Percentiles rank a stretch among this genome's conserved stretches.
phyloP scores from a whole-genome alignment of 2,113 vertebrate genomes.

The Hucho hucho region DNA sequence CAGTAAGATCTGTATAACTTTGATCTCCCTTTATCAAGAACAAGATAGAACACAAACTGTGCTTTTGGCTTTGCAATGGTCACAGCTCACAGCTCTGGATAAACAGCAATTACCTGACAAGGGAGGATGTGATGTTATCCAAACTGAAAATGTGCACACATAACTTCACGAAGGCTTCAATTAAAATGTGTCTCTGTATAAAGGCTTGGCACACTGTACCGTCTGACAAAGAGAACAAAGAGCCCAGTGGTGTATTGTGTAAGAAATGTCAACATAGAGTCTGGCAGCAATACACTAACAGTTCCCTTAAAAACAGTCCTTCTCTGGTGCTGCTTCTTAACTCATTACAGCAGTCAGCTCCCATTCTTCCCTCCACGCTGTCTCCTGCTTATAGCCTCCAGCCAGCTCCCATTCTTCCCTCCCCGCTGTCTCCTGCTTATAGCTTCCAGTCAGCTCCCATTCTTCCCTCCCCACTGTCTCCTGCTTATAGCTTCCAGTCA shows the following conservation, averaged over 20 bases:
- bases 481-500: neutral
- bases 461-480: neutral
- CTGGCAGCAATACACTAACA: neutral
- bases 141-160: neutral
- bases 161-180: neutral
- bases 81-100: too few species aligned
- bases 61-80: too few species aligned
- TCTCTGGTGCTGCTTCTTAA: neutral
- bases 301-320: neutral
- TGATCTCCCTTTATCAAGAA: too few species aligned
- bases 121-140: too few species aligned
- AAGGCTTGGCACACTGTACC: neutral
- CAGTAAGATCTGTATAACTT: too few species aligned
- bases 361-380: too few species aligned
- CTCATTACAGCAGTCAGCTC: too few species aligned
- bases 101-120: too few species aligned
- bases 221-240: conserved; percentile 1
- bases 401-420: too few species aligned
- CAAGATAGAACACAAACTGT: too few species aligned
- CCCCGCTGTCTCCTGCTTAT: neutral
- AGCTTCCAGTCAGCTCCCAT: too few species aligned
- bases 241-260: conserved; percentile 3
- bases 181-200: neutral
- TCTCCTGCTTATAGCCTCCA: neutral
- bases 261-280: neutral